These are phyloP conservation scores for Drosophila tripunctata DNA, from an alignment of 2,888 invertebrate species.

Conservation along the genomic window DNA sequence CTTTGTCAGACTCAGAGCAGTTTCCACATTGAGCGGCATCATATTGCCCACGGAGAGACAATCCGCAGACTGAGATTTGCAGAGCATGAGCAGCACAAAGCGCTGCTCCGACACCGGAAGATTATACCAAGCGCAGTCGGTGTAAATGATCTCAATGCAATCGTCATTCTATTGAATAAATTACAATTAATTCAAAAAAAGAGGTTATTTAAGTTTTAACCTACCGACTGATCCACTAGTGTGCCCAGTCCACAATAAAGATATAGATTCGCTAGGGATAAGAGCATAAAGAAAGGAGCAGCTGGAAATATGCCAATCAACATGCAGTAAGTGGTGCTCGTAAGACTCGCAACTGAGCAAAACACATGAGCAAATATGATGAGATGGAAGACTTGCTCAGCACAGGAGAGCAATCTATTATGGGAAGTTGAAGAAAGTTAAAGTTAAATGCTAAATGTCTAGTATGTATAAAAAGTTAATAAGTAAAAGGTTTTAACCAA, in stretches of 20 bases:
- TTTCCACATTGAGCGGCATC: constrained; percentile 55
- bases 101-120: constrained; percentile 54
- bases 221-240: constrained; percentile 52
- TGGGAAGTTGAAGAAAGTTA: too few species aligned
- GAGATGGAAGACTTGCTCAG: constrained; percentile 24
- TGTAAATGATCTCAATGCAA: constrained; percentile 46
- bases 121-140: constrained; percentile 59
- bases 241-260: constrained; percentile 58
- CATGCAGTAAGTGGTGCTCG: constrained; percentile 44
- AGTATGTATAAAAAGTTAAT: too few species aligned
- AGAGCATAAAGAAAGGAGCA: constrained; percentile 38
- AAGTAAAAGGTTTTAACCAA: too few species aligned
- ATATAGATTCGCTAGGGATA: constrained; percentile 43
- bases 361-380: constrained; percentile 43
- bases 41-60: constrained; percentile 52
- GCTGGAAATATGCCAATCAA: constrained; percentile 50
- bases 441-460: too few species aligned
- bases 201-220: constrained; percentile 1
- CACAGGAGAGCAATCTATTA: constrained; percentile 28
- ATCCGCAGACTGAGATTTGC: constrained; percentile 46
- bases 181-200: not conserved
- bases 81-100: constrained; percentile 58
- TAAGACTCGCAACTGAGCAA: constrained; percentile 26
- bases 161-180: constrained; percentile 54
- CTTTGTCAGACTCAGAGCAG: constrained; percentile 56